Conservation (phyloP, 2,113 vertebrate species). For the Vimba vimba region DNA sequence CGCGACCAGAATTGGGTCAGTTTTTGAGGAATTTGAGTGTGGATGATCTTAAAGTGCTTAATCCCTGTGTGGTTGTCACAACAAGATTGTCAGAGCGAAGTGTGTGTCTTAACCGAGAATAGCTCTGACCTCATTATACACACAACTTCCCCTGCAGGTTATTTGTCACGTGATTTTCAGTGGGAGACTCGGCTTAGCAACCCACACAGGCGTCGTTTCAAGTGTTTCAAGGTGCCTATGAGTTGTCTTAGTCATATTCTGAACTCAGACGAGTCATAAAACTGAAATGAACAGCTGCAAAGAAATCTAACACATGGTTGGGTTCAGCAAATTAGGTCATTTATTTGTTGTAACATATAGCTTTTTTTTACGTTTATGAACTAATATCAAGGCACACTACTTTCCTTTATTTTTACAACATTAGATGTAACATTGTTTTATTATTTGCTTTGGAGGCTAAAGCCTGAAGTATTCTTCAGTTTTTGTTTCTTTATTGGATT, state of each 20-base stretch:
- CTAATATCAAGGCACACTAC: no score
- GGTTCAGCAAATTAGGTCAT: not conserved
- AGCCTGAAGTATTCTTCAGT: no score
- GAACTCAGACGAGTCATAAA: no score
- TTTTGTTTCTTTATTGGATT: no score
- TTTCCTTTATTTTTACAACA: no score
- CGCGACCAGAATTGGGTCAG: not conserved
- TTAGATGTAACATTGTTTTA: no score
- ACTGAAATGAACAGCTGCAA: not conserved
- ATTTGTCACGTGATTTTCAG: not conserved
- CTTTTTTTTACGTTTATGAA: no score
- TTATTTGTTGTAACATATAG: not conserved
- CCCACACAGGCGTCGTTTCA: not conserved
- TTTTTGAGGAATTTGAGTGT: constrained; percentile 33
- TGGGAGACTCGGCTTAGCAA: not conserved
- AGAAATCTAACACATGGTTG: not conserved
- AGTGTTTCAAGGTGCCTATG: not conserved
- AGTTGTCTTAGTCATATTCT: not conserved
- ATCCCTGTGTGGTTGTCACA: constrained; percentile 30
- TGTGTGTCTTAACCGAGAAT: constrained; percentile 36
- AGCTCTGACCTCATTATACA: constrained; percentile 33
- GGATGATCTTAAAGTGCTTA: constrained; percentile 1
- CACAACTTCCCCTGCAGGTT: constrained; percentile 26
- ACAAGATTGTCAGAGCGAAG: constrained; percentile 22
- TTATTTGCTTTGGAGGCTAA: no score